These are phyloP conservation scores for Sphenopsis melanotis DNA, from an alignment of 2,797 vertebrate genomes.

Conservation along the genomic window DNA sequence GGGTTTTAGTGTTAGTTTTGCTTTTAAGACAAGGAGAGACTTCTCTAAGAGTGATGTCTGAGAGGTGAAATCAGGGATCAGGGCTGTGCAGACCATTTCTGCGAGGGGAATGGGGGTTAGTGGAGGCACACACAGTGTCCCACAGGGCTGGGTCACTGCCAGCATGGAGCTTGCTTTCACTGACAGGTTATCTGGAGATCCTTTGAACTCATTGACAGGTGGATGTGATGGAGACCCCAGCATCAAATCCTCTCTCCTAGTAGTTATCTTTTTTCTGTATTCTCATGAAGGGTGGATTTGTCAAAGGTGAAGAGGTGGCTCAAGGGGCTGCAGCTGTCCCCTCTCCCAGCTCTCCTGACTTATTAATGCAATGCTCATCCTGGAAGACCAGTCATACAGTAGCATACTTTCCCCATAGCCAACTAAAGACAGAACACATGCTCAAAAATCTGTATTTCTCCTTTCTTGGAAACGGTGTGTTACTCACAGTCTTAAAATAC, in stretches of 20 bases:
- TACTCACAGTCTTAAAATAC: conserved; percentile 4
- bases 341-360: not conserved
- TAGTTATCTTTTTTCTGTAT: not conserved
- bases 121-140: not conserved
- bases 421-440: not conserved
- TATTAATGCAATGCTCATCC: not conserved
- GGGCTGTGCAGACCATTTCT: not conserved
- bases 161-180: not conserved
- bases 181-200: not conserved
- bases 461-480: not conserved
- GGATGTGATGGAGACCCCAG: not conserved
- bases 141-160: not conserved
- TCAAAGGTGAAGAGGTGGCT: not conserved
- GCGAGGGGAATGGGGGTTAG: not conserved
- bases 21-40: not conserved
- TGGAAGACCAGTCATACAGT: not conserved
- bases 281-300: not conserved
- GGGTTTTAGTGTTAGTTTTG: not conserved
- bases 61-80: not conserved
- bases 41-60: not conserved
- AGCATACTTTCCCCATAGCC: not conserved
- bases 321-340: not conserved
- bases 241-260: not conserved
- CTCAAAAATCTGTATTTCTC: not conserved
- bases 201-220: not conserved